These are phyloP conservation scores for Mythimna vitellina DNA, from an alignment of 2,888 invertebrate species.

Conservation along the genomic window DNA sequence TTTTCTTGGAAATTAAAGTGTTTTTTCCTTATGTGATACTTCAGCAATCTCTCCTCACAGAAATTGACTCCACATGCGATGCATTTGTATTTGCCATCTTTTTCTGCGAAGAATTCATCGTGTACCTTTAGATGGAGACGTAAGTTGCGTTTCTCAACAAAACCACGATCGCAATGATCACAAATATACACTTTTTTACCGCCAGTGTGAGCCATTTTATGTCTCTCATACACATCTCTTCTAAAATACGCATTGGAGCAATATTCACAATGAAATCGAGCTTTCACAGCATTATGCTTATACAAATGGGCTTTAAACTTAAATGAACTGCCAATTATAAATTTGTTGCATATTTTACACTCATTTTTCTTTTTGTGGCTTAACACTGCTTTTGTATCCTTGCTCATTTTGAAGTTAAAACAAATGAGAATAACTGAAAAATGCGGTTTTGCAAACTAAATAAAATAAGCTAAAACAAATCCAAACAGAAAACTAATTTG, in stretches of 20 bases:
- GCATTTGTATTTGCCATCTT: conserved; percentile 72
- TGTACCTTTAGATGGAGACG: conserved; percentile 77
- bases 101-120: conserved; percentile 67
- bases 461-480: conserved; percentile 38
- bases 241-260: conserved; percentile 78
- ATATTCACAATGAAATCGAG: conserved; percentile 72
- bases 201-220: conserved; percentile 70
- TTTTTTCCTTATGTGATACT: conserved; percentile 76
- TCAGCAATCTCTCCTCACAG: conserved; percentile 77
- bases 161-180: conserved; percentile 78
- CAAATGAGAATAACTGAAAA: conserved; percentile 40
- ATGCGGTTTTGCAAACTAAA: conserved; percentile 20
- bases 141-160: conserved; percentile 77
- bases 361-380: conserved; percentile 56
- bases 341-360: conserved; percentile 74
- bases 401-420: conserved; percentile 52
- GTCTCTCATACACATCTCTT: conserved; percentile 72
- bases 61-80: conserved; percentile 74
- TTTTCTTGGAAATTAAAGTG: conserved; percentile 75
- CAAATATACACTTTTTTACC: conserved; percentile 70
- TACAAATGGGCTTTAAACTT: conserved; percentile 74
- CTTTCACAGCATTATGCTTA: conserved; percentile 71
- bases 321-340: conserved; percentile 68
- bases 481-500: conserved; percentile 30
- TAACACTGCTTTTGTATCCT: conserved; percentile 41